Base-by-base conservation (phyloP, 2,888 invertebrate genomes). In the Himalopsyche tibetana region DNA sequence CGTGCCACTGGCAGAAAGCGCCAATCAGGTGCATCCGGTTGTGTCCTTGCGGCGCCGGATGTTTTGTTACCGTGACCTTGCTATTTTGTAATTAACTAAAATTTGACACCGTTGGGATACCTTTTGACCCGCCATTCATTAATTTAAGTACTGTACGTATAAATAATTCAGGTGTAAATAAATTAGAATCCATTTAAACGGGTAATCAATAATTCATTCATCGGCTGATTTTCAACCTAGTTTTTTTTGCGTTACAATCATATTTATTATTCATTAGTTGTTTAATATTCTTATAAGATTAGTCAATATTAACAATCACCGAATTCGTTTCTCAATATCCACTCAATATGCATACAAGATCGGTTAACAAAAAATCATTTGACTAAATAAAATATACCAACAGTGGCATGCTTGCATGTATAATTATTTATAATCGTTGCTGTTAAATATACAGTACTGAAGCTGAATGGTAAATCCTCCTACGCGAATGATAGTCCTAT, bases 1-100 rank as follows among this genome's bases (percentile, higher is more conserved):
- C 15, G 15, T 74, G 74, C 74, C 36, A 19, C 28, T 19, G 63
- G 11, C 63, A 9, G 28, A 74, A 15, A 74, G 74, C 74, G 74
- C 36, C 74, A 36, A 74, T 36, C 74, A 74, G 74, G 74, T 74
- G 74, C 38, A 74, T 74, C 74, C 74, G 74, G 74, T 74, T 15
- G 15, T 8, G 74, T 74, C 38, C 74, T 74, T 38, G 74, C 36
- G 38, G 19, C 74, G 36, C 74, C 74, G 74, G 74, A 74, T 74
- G 74, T 74, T 74, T 9, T 74, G 74, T 74, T 74, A 38, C 74
- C 74, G 74, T 74, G 74, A 74, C 74, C 74, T 74, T 74, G 74
- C 36, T 74, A 36, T 74, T 74, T 36, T 36, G 74, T 74, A 74
- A 74, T 74, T 74, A 74, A 74, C 74, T 36, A 74, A 36, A 74